These are phyloP conservation scores for Cecropterus lyciades DNA, from an alignment of 1,140 invertebrate genomes.

Conservation along the genomic window DNA sequence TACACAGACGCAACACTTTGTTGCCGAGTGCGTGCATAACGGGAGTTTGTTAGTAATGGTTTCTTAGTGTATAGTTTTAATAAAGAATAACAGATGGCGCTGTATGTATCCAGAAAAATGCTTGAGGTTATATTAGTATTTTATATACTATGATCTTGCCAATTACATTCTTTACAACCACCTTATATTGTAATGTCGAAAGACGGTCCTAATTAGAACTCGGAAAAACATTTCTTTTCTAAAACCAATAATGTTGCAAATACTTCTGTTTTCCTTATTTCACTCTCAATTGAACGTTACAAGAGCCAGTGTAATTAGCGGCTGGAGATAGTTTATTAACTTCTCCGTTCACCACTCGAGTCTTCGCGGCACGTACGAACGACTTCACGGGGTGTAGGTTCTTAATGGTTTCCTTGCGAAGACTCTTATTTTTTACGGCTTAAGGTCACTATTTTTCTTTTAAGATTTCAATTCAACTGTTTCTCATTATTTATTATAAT, in stretches of 20 bases:
- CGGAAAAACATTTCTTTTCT: not conserved
- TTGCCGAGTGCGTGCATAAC: too few species aligned
- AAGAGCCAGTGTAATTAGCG: slow-evolving; percentile 15
- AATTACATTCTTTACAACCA: too few species aligned
- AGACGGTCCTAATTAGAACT: too few species aligned
- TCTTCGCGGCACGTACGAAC: slow-evolving; percentile 7
- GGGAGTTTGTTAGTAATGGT: too few species aligned
- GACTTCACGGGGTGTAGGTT: not conserved
- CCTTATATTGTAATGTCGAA: too few species aligned
- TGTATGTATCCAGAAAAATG: too few species aligned
- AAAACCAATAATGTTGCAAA: not conserved
- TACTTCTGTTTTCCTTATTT: not conserved
- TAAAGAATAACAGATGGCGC: too few species aligned
- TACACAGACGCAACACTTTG: too few species aligned
- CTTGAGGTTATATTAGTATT: too few species aligned
- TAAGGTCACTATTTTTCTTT: not conserved
- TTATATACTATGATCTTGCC: too few species aligned
- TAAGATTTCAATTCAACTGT: not conserved
- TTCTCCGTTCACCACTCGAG: slow-evolving; percentile 6
- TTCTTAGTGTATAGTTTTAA: too few species aligned
- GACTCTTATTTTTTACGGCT: not conserved
- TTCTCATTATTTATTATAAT: too few species aligned
- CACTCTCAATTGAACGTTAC: slow-evolving; percentile 6
- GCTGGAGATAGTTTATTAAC: slow-evolving; percentile 19
- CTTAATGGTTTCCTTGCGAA: not conserved